phyloP scores from a whole-genome alignment of 2,797 vertebrate species.

The Acrossocheilus fasciatus region DNA sequence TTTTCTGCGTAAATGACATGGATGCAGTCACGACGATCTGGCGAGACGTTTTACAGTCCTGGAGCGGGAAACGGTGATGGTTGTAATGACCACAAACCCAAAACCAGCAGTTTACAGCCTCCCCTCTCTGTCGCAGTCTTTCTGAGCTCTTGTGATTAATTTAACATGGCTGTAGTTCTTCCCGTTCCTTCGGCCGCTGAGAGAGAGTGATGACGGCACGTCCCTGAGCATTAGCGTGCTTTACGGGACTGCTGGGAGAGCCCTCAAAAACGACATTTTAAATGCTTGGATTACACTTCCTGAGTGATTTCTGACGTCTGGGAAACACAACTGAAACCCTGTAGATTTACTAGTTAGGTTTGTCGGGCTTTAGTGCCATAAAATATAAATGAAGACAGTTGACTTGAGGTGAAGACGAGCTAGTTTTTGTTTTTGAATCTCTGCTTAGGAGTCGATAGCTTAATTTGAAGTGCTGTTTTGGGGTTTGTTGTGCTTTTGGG shows the following conservation, averaged over 20 bases:
- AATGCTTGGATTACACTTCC: conserved; percentile 12
- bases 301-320: conserved; percentile 20
- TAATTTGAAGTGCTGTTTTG: conserved; percentile 9
- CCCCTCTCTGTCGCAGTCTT: neutral
- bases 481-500: conserved; percentile 10
- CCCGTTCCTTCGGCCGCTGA: neutral
- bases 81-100: conserved; percentile 38
- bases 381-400: conserved; percentile 15
- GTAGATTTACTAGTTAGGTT: conserved; percentile 16
- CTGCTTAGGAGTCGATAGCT: neutral
- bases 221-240: conserved; percentile 12
- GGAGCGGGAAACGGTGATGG: conserved; percentile 30
- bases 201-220: neutral
- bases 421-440: conserved; percentile 3
- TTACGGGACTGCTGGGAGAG: conserved; percentile 7
- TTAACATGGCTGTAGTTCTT: conserved; percentile 33
- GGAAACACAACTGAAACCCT: neutral
- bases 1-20: conserved; percentile 3
- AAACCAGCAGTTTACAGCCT: conserved; percentile 6
- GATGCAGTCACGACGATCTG: conserved; percentile 5
- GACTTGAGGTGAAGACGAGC: neutral
- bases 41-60: conserved; percentile 38
- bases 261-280: conserved; percentile 3
- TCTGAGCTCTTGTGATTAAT: conserved; percentile 35
- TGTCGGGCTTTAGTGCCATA: neutral